Conservation (phyloP, 2,888 invertebrate genomes). For the Caradrina kadenii region DNA sequence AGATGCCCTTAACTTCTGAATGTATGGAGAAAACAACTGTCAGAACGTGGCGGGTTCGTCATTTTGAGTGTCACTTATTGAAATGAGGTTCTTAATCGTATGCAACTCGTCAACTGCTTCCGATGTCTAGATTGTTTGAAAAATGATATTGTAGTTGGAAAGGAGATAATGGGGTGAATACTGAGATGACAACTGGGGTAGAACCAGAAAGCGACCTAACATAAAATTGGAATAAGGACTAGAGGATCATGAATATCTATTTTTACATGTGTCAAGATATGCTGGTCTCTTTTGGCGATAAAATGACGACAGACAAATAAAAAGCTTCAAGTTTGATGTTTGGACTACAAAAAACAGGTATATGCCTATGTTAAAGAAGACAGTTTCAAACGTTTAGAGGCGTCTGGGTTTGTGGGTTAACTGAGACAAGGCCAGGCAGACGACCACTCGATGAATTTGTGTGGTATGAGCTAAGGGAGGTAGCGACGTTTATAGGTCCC, state of each 20-base stretch:
- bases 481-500: constrained; percentile 25
- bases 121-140: background rate
- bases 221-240: background rate
- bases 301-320: constrained; percentile 9
- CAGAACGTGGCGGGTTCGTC: background rate
- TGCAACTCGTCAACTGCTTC: background rate
- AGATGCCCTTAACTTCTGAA: no score
- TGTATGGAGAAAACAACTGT: background rate
- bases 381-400: constrained; percentile 47
- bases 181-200: no score
- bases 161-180: no score
- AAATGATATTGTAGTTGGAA: no score
- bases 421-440: constrained; percentile 69
- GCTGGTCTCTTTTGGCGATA: background rate
- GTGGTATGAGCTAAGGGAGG: constrained; percentile 20
- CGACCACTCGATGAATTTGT: constrained; percentile 48
- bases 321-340: constrained; percentile 7
- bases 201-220: background rate
- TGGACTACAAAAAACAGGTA: constrained; percentile 45
- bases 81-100: background rate
- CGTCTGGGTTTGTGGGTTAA: constrained; percentile 70
- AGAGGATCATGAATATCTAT: background rate
- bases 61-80: background rate
- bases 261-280: background rate
- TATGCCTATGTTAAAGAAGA: constrained; percentile 21